Evolutionary conservation across 64 coral and sea anemone genomes (phyloP), one percentile per base, ranked within the genome.

Genomic region (Stichodactyla helianthus): DNA sequence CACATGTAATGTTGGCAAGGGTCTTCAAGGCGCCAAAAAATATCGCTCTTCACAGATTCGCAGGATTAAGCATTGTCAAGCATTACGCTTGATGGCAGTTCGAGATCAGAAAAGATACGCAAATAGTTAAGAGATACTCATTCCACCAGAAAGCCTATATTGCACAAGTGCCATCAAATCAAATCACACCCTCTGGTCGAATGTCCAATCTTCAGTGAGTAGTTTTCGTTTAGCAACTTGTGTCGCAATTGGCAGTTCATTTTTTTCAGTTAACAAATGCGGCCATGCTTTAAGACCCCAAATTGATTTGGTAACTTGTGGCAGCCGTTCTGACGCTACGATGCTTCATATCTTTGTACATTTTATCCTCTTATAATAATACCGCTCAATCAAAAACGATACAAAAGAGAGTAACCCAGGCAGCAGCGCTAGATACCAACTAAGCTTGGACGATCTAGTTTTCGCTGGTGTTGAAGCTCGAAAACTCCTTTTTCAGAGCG

Each of bases 301-400:
- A 74, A 74, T 74, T 74, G 68, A 74, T 74, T 74, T 74, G 6
- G 50, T 53, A 81, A 51, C 35, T 81, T 54, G 52, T 81, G 15
- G 78, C 50, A 81, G 78, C 26, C 78, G 52, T 13, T 15, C 78
- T 81, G 78, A 81, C 78, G 78, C 78, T 81, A 81, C 51, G 5
- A 81, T 54, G 15, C 78, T 81, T 81, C 51, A 52, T 81, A 54
- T 81, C 78, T 81, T 51, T 52, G 50, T 53, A 18, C 35, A 81
- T 14, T 53, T 81, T 81, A 81, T 81, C 78, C 78, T 54, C 68
- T 74, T 74, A 74, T 74, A 74, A 74, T 74, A 74, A 74, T 74
- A 74, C 31, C 68, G 68, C 26, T 23, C 68, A 74, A 74, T 74
- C 68, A 74, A 27, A 74, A 26, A 74, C 62, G 26, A 27, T 23